These are phyloP conservation scores for Gymnoscopelus braueri DNA, from an alignment of 2,797 vertebrate species.

Conservation along the genomic window DNA sequence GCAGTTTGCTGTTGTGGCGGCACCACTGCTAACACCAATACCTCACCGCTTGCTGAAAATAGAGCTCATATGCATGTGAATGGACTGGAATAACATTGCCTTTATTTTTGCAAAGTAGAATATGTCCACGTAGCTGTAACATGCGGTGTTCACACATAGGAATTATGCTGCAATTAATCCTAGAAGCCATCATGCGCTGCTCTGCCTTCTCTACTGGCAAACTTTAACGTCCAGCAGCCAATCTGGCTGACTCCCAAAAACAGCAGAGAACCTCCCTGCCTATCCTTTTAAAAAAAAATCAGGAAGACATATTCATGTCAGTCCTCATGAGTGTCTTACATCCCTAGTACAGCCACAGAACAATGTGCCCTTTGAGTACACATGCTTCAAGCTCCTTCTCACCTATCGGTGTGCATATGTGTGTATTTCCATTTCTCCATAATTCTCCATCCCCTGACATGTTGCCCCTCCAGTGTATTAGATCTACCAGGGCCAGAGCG, in stretches of 20 bases:
- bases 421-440: background rate
- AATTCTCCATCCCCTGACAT: background rate
- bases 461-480: background rate
- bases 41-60: slow-evolving; percentile 25
- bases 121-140: slow-evolving; percentile 37
- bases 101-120: slow-evolving; percentile 38
- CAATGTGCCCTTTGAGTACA: slow-evolving; percentile 61
- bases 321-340: slow-evolving; percentile 60
- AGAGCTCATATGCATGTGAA: slow-evolving; percentile 18
- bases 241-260: slow-evolving; percentile 64
- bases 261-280: slow-evolving; percentile 30
- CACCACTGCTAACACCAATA: slow-evolving; percentile 38
- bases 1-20: slow-evolving; percentile 4
- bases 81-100: slow-evolving; percentile 46
- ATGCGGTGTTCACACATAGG: slow-evolving; percentile 46
- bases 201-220: slow-evolving; percentile 29
- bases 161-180: slow-evolving; percentile 63
- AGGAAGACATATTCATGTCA: slow-evolving; percentile 70
- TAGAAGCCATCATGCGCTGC: slow-evolving; percentile 66
- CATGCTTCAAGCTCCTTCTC: slow-evolving; percentile 19
- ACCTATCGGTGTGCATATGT: slow-evolving; percentile 30
- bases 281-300: slow-evolving; percentile 37
- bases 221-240: slow-evolving; percentile 45
- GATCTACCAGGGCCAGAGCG: too few species aligned
- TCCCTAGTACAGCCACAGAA: slow-evolving; percentile 31